Conservation (phyloP, 2,888 invertebrate genomes). For the Athripsodes cinereus region DNA sequence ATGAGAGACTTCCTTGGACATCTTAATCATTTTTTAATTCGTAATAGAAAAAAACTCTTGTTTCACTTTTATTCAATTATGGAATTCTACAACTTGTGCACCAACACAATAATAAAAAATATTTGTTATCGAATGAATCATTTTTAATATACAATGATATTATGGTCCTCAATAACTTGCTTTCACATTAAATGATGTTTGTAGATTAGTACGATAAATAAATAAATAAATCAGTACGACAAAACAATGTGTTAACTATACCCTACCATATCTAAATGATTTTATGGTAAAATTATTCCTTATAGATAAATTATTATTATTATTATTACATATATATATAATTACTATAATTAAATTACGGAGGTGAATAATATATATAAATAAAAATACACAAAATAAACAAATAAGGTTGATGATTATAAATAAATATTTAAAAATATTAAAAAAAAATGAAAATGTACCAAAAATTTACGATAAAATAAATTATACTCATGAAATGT, state of each 20-base stretch:
- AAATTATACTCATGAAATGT: conserved; percentile 27
- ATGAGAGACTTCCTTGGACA: too few species aligned
- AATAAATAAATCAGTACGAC: too few species aligned
- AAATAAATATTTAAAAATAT: conserved; percentile 27
- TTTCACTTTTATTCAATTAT: background rate
- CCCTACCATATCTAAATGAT: conserved; percentile 28
- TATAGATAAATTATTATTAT: conserved; percentile 24
- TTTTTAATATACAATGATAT: too few species aligned
- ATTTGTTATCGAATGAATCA: background rate
- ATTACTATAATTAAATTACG: too few species aligned
- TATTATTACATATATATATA: background rate
- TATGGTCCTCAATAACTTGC: too few species aligned
- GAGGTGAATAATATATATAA: background rate
- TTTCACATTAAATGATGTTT: too few species aligned
- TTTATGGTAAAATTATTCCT: conserved; percentile 27
- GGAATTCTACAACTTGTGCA: too few species aligned
- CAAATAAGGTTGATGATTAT: conserved; percentile 28
- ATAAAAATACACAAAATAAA: conserved; percentile 24
- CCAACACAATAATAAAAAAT: background rate
- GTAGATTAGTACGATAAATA: too few species aligned
- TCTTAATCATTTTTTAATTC: too few species aligned
- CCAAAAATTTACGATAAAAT: conserved; percentile 27
- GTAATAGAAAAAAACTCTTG: background rate
- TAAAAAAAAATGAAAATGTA: conserved; percentile 23
- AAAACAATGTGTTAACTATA: conserved; percentile 18